Base-by-base conservation (phyloP, 2,113 vertebrate genomes). In the Burhinus bistriatus region DNA sequence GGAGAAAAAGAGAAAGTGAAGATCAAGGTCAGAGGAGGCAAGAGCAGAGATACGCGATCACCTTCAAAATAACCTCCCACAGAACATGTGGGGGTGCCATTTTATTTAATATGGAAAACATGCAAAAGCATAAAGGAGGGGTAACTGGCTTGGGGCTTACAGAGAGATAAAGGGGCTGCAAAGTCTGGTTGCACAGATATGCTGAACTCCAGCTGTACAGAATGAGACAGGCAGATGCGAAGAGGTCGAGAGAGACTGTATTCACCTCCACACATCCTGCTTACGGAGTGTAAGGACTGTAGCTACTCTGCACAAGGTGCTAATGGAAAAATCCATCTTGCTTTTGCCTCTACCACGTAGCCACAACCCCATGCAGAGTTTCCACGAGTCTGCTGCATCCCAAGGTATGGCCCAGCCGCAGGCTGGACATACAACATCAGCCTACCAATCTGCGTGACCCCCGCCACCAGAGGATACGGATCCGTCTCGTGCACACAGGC, bases 21-120 rank as follows among this genome's bases (percentile, higher is more conserved):
- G 97, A 96, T 96, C 94, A 98, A 97, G 97, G 98, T 98, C 96
- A 98, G 96, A 97, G 90, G 88, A 92, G 66, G 95, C 87, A 95
- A 78, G 47, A 94, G 76, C 27, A 90, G 96, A 97, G 97, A 90
- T 94, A 92, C 44, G 92, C 0, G 38, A 75, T 95, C 95, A 87
- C 81, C 95, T 96, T 83, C 68, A 70, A 90, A 94, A 93, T 94
- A 95, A 90, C 93, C 97, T 97, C 97, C 88, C 96, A 94, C 14
- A 94, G 97, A 98, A 97, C 93, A 76, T 94, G 96, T 95, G 87
- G 85, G 93, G 97, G 92, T 59, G 97, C 97, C 87, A 79, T 94
- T 93, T 95, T 95, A 90, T 97, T 97, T 96, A 94, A 97, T 95
- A 97, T 19, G 70, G 96, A 97, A 98, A 98, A 97, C 94, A 95